phyloP scores from a whole-genome alignment of 2,797 vertebrate genomes.

The Hemibagrus guttatus region DNA sequence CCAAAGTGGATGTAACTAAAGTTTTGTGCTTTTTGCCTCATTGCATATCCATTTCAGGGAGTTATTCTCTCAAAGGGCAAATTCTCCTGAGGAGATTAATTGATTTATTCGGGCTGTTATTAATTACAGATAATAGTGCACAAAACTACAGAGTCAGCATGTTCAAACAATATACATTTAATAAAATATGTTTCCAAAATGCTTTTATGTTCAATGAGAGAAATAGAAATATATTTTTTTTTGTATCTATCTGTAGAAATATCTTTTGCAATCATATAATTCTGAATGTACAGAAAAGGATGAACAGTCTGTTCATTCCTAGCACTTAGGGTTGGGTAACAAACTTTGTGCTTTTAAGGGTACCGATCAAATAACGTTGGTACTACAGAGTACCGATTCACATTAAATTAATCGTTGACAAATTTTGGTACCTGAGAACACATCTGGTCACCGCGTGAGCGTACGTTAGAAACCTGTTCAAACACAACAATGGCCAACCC shows the following conservation, averaged over 20 bases:
- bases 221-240: no score
- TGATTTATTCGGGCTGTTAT: not conserved
- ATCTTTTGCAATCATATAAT: no score
- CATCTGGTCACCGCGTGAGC: no score
- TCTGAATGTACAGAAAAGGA: not conserved
- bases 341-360: no score
- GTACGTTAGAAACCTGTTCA: no score
- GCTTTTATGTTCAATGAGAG: not conserved
- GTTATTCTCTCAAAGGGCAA: not conserved
- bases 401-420: no score
- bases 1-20: not conserved
- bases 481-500: no score
- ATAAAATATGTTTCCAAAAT: not conserved
- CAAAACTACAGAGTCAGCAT: not conserved
- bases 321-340: no score
- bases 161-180: not conserved
- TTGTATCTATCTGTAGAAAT: no score
- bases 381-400: no score
- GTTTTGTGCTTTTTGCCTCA: not conserved
- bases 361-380: no score
- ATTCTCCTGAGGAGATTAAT: not conserved
- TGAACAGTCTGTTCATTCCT: not conserved
- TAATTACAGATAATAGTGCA: not conserved
- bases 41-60: not conserved
- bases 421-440: no score